Evolutionary conservation across 2,113 vertebrate species (phyloP), one percentile per base, ranked within the genome.

Genomic region (Sturnira hondurensis): DNA sequence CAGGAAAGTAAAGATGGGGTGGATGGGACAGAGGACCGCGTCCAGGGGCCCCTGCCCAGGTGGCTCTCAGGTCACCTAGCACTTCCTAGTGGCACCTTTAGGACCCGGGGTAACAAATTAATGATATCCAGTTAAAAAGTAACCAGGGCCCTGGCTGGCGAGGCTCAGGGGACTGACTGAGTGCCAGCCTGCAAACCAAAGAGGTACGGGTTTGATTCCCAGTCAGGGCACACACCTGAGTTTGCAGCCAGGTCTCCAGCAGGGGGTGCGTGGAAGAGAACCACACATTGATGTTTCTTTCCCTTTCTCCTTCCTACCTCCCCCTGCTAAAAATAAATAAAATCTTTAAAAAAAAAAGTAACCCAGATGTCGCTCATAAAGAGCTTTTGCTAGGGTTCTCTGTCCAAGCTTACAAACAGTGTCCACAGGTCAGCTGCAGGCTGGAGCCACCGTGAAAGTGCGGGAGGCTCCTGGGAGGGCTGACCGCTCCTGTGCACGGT

Each of bases 401-500:
- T 36, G 65, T 4, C 24, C 20, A 89, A 82, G 36, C 16, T 65
- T 26, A 50, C 65, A 74, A 17, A 73, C 43, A 43, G 43, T 41
- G 33, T 4, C 84, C 43, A 24, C 33, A 3, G 28, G 17, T 0
- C 16, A 28, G 36, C 41, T 8, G 14, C 41, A 61, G 67, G 54
- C 28, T 28, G 4, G 50, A 33, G 38, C 7, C 4, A 5, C 31
- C 47, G 58, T 33, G 65, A 52, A 45, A 58, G 28, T 43, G 28
- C 28, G 19, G 24, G 45, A 26, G 3, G 71, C 71, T 45, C 71
- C 67, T 1, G 1, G 24, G 58, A 77, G 10, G 24, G 20, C 19
- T 8, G 2, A 8, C n/a, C 0, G 2, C n/a, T 20, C n/a, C 67
- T 70, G 67, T 1, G 19, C 67, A 38, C 16, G 1, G n/a, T 22